Evolutionary conservation across 2,113 vertebrate species (phyloP).

Genomic region (Mirza zaza): DNA sequence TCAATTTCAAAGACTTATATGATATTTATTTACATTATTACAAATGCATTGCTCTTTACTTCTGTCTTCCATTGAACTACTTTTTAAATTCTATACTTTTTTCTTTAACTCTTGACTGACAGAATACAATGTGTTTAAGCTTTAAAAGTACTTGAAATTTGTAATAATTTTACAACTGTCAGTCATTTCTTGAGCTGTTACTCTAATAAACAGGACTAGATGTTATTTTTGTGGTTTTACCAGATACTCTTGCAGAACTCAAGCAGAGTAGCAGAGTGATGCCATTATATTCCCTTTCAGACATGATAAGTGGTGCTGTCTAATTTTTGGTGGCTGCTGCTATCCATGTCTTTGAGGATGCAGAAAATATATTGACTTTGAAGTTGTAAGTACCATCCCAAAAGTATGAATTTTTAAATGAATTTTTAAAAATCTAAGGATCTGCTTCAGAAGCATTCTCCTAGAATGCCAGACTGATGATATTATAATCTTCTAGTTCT

Average conservation of each 20-base stretch:
- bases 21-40: neutral
- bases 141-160: neutral
- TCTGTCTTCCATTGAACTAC: neutral
- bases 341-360: neutral
- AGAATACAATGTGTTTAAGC: neutral
- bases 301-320: neutral
- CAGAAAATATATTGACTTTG: neutral
- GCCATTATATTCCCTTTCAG: neutral
- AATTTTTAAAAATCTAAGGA: neutral
- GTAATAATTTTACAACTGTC: neutral
- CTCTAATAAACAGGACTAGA: neutral
- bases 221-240: neutral
- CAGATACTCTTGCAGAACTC: neutral
- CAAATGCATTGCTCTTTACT: neutral
- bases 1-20: conserved; percentile 2
- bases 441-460: neutral
- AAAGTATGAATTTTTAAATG: neutral
- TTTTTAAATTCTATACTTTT: neutral
- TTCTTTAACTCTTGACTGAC: neutral
- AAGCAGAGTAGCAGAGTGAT: neutral
- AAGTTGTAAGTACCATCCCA: neutral
- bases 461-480: neutral
- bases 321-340: neutral
- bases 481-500: neutral
- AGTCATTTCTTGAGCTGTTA: neutral